Evolutionary conservation across 2,888 invertebrate species (phyloP), one percentile per base, ranked within the genome.

Genomic region (Molanna angustata): DNA sequence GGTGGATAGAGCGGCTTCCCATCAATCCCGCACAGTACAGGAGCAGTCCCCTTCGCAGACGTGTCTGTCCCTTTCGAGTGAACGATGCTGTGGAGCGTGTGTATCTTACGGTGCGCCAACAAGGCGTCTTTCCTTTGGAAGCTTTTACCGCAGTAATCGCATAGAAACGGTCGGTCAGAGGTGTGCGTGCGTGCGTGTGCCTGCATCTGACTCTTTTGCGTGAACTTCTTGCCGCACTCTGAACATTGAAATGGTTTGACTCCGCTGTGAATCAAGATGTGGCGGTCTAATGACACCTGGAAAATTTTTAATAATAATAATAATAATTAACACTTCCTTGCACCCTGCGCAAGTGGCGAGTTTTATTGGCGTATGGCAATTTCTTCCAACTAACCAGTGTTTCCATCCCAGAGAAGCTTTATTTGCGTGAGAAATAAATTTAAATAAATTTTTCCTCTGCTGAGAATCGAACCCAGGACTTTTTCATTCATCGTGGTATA

Each of bases 81-180:
- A 2, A 57, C 18, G n/a, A 54, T 18, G 14, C 33, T 42, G 2
- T 52, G 49, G 1, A 56, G 22, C 6, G 53, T 54, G 32, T 60
- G 60, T 19, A 50, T 58, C 44, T 54, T 57, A 4, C 53, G 35
- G 35, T 60, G 60, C 4, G 51, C 52, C 6, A 49, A 32, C 22
- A 60, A 42, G 2, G 60, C 55, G 18, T 60, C 60, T 42, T 60
- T 60, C 14, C 60, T 48, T n/a, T 53, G 53, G 17, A 60, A 56
- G 11, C 33, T 39, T 33, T 56, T 60, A 1, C 60, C 60, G 32
- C 60, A 60, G 18, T 56, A 53, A 32, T 60, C 57, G 19, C 60
- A 60, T 13, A 60, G 44, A 22, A 54, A 60, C 7, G 53, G 58
- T 21, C 60, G 61, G 16, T 56, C 53, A 2, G 44, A 50, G 2